phyloP scores from a whole-genome alignment of 2,888 invertebrate genomes.

The Andrena fulva region DNA sequence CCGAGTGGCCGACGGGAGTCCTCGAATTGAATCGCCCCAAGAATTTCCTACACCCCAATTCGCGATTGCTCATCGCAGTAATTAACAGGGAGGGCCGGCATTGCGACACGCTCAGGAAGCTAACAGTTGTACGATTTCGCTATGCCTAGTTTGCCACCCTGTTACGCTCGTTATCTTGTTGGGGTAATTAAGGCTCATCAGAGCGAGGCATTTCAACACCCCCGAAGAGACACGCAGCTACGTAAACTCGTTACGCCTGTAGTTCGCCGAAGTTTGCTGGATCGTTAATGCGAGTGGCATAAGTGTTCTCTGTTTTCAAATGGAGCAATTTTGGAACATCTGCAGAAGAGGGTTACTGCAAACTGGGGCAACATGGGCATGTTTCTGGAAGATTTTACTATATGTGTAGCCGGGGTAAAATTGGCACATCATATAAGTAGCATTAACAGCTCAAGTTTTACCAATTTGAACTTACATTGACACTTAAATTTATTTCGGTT shows the following conservation, averaged over 20 bases:
- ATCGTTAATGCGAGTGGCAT: not conserved
- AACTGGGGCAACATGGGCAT: no score
- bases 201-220: not conserved
- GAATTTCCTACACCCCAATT: not conserved
- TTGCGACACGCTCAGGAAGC: not conserved
- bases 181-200: not conserved
- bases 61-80: not conserved
- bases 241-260: not conserved
- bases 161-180: not conserved
- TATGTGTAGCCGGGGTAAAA: no score
- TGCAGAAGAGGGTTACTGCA: no score
- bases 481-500: no score
- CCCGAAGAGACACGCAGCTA: not conserved
- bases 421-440: no score
- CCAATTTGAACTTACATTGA: no score
- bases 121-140: not conserved
- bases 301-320: not conserved
- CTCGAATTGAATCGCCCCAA: constrained; percentile 20
- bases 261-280: not conserved
- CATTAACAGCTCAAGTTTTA: no score
- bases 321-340: no score
- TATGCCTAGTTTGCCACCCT: not conserved
- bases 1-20: not conserved
- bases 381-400: no score
- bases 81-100: not conserved